Percentiles rank a stretch among this genome's conserved stretches.
These are phyloP conservation scores for Luehdorfia chinensis DNA, from an alignment of 1,140 invertebrate species.

Conservation along the genomic window DNA sequence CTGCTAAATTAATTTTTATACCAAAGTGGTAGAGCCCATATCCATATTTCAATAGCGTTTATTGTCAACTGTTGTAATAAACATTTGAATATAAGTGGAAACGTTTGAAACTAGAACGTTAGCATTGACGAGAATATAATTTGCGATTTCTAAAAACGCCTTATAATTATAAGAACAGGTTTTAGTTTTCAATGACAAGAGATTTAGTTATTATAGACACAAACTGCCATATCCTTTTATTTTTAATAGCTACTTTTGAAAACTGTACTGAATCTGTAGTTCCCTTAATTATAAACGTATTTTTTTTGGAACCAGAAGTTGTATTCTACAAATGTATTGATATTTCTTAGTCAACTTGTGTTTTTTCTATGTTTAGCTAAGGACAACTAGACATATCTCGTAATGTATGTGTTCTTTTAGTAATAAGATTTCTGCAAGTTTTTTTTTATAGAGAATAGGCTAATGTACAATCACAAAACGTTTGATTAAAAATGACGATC, in stretches of 20 bases:
- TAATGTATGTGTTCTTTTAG: no score
- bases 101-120: constrained; percentile 34
- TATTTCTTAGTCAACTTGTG: no score
- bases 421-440: no score
- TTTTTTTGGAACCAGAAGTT: no score
- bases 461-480: no score
- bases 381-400: no score
- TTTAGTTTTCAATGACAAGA: constrained; percentile 15
- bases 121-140: constrained; percentile 21
- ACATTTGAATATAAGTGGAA: constrained; percentile 58
- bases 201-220: constrained; percentile 1
- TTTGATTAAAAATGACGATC: no score
- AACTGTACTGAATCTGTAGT: no score
- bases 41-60: background rate
- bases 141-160: constrained; percentile 9
- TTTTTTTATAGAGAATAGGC: no score
- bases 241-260: background rate
- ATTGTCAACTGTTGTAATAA: constrained; percentile 33
- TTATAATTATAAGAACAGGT: constrained; percentile 18
- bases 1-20: constrained; percentile 23
- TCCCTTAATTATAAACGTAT: no score
- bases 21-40: constrained; percentile 10
- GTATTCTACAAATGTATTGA: no score
- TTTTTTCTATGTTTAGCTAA: no score
- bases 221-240: background rate